Evolutionary conservation across 1,140 invertebrate genomes (phyloP), one percentile per base, ranked within the genome.

Genomic region (Leptonema lineaticorne): DNA sequence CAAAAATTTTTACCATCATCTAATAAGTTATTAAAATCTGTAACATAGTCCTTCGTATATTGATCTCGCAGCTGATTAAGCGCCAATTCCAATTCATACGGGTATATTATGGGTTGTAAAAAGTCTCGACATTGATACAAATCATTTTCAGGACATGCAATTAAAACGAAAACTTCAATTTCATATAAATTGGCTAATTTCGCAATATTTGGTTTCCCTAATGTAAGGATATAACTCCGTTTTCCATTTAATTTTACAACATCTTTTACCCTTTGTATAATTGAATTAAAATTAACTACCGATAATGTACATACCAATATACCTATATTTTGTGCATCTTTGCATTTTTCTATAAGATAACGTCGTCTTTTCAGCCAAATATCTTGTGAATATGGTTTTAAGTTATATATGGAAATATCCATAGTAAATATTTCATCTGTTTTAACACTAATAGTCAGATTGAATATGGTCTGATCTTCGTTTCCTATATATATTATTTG

Each of bases 121-220:
- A 93, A 96, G 33, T 97, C 94, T 75, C 89, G 88, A 46, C 87
- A 90, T 75, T 93, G 90, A 71, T 93, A 89, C 48, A 96, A 80
- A 68, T 89, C 87, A 78, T 91, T 95, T 79, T 97, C 93, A 14
- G 94, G 87, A 80, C 96, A 98, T 0, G 93, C 88, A 71, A 98
- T 89, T 57, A 94, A 83, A 2, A 97, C 90, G 84, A 94, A 98
- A 50, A 92, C 86, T 78, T 98, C 94, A 58, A 97, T 89, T 85
- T 96, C 93, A 60, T 90, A 86, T 80, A 96, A 94, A 81, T 98
- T 98, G 0, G 94, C 94, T 63, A 98, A 79, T 81, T 98, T 98
- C 0, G 91, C 88, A 45, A 91, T 88, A 85, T 95, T 97, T 16
- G 94, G 89, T 81, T 95, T 95, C 1, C 95, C 95, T 60, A 98